These are phyloP conservation scores for Tryphoninae sp. DNA, from an alignment of 2,888 invertebrate genomes.

Conservation along the genomic window DNA sequence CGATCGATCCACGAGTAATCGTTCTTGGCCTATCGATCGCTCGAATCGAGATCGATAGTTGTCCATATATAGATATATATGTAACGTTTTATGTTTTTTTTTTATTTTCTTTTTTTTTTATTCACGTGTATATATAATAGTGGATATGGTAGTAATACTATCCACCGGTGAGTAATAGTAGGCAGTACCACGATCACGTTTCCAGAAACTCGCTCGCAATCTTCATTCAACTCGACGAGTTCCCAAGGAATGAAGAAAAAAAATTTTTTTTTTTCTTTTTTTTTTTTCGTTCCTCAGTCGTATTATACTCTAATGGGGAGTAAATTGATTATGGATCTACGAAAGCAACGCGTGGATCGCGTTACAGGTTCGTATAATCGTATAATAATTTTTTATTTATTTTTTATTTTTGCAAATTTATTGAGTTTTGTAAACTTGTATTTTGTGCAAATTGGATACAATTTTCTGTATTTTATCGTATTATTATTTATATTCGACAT, in stretches of 20 bases:
- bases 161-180: constrained; percentile 47
- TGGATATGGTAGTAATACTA: constrained; percentile 28
- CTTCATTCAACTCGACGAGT: constrained; percentile 37
- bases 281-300: background rate
- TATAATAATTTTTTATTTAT: background rate
- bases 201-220: constrained; percentile 38
- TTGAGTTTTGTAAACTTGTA: too few species aligned
- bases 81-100: background rate
- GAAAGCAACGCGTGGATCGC: background rate
- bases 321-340: background rate
- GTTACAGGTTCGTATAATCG: background rate
- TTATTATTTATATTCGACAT: too few species aligned
- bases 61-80: constrained; percentile 4
- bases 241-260: too few species aligned
- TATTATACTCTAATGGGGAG: background rate
- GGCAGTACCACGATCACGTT: constrained; percentile 46
- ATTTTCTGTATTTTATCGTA: too few species aligned
- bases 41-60: constrained; percentile 48
- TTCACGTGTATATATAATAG: background rate
- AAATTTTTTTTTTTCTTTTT: background rate
- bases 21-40: constrained; percentile 58
- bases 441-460: too few species aligned
- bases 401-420: background rate
- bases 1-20: constrained; percentile 58
- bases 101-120: background rate